Evolutionary conservation across 2,888 invertebrate genomes (phyloP).

Genomic region (Polylopha cassiicola): DNA sequence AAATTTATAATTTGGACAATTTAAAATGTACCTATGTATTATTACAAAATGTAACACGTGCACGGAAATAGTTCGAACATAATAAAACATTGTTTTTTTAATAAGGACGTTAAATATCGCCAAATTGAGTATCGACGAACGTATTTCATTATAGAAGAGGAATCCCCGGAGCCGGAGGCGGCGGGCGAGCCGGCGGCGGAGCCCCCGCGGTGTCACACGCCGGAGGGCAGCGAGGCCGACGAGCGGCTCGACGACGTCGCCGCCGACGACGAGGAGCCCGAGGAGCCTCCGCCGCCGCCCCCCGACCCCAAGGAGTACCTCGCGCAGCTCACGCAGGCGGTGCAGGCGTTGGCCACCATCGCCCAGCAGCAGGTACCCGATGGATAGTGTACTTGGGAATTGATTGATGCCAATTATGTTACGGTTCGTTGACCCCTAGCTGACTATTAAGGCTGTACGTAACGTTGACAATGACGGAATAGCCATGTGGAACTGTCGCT

Average conservation of each 20-base stretch:
- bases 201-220: slow-evolving; percentile 41
- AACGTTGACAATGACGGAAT: too few species aligned
- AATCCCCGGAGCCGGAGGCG: slow-evolving; percentile 44
- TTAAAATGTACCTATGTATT: too few species aligned
- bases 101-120: too few species aligned
- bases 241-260: slow-evolving; percentile 36
- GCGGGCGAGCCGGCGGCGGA: slow-evolving; percentile 28
- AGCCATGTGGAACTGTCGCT: too few species aligned
- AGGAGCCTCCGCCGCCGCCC: slow-evolving; percentile 30
- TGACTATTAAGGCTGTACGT: too few species aligned
- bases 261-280: slow-evolving; percentile 34
- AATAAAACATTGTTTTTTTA: too few species aligned
- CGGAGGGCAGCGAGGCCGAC: slow-evolving; percentile 47
- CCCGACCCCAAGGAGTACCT: slow-evolving; percentile 31
- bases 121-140: background rate
- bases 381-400: too few species aligned
- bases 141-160: slow-evolving; percentile 42
- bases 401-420: too few species aligned
- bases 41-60: background rate
- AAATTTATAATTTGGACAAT: too few species aligned
- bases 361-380: slow-evolving; percentile 30
- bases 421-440: too few species aligned
- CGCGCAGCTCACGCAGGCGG: slow-evolving; percentile 35
- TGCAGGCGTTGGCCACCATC: slow-evolving; percentile 37
- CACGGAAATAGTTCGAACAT: too few species aligned